A percentile compares a stretch with the other conserved stretches of the same genome.
phyloP scores from a whole-genome alignment of 2,113 vertebrate species.

The Odontesthes bonariensis region DNA sequence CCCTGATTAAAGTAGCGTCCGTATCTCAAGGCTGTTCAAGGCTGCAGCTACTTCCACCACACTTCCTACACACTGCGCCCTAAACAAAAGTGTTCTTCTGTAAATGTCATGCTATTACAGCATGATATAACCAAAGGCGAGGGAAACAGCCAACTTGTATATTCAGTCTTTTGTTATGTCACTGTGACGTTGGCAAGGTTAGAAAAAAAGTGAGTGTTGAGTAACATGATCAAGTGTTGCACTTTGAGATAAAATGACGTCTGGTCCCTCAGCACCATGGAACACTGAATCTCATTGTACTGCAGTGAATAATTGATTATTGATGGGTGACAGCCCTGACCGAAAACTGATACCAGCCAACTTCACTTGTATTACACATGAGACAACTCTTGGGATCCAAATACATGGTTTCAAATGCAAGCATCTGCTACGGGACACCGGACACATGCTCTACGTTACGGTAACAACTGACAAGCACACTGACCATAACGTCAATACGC shows the following conservation, averaged over 20 bases:
- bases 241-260: constrained; percentile 37
- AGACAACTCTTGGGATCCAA: constrained; percentile 53
- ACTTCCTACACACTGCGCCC: no score
- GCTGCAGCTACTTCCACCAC: no score
- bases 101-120: no score
- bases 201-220: constrained; percentile 4
- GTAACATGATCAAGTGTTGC: constrained; percentile 22
- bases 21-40: no score
- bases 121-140: no score
- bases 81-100: no score
- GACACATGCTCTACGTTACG: constrained; percentile 45
- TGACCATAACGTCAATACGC: not conserved
- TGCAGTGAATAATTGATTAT: constrained; percentile 73
- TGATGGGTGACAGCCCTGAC: constrained; percentile 27
- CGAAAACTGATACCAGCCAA: constrained; percentile 50
- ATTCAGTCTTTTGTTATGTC: no score
- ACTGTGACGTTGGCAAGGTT: not conserved
- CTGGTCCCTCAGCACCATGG: constrained; percentile 25
- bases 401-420: constrained; percentile 45
- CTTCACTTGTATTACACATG: constrained; percentile 62
- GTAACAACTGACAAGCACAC: constrained; percentile 30
- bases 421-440: constrained; percentile 33
- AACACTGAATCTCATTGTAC: constrained; percentile 43
- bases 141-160: no score
- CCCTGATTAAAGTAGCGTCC: no score